Percentiles rank a stretch among this genome's conserved stretches.
phyloP scores from a whole-genome alignment of 2,888 invertebrate genomes.

The Drosophila gaucha region DNA sequence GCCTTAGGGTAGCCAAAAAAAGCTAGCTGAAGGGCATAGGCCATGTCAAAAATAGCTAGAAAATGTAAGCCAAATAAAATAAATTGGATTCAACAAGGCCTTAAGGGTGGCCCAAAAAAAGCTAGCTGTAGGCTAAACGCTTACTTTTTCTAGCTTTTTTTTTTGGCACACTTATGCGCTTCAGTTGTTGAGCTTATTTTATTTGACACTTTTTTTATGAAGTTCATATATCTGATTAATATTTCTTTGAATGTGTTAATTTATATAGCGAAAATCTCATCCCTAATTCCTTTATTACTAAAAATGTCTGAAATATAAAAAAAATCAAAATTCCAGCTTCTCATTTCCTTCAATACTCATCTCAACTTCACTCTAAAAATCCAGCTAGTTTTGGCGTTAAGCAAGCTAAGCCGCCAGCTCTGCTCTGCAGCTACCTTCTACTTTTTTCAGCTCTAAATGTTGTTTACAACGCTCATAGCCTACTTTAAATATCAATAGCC shows the following conservation, averaged over 20 bases:
- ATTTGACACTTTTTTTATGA: too few relatives aligned
- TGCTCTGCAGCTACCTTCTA: conserved; percentile 1
- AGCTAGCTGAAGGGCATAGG: not conserved
- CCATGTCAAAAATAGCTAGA: not conserved
- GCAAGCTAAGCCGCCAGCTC: not conserved
- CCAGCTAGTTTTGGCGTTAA: not conserved
- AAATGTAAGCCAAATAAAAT: not conserved
- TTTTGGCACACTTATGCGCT: too few relatives aligned
- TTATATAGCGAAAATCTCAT: too few relatives aligned
- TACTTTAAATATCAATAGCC: conserved; percentile 40
- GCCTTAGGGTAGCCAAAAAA: not conserved
- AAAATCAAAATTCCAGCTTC: not conserved
- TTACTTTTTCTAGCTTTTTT: too few relatives aligned
- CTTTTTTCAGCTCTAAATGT: not conserved
- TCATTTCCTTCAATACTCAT: not conserved
- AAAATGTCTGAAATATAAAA: too few relatives aligned
- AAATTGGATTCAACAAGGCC: too few relatives aligned
- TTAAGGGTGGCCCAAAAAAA: too few relatives aligned
- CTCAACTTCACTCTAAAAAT: not conserved
- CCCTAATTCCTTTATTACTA: too few relatives aligned
- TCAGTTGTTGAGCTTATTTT: too few relatives aligned
- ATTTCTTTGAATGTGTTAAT: too few relatives aligned
- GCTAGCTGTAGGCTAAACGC: too few relatives aligned
- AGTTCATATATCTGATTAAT: too few relatives aligned
- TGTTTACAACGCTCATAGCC: conserved; percentile 19